A percentile compares a stretch with the other conserved stretches of the same genome.
phyloP scores from a whole-genome alignment of 2,888 invertebrate species.

The Alentia gelatinosa region DNA sequence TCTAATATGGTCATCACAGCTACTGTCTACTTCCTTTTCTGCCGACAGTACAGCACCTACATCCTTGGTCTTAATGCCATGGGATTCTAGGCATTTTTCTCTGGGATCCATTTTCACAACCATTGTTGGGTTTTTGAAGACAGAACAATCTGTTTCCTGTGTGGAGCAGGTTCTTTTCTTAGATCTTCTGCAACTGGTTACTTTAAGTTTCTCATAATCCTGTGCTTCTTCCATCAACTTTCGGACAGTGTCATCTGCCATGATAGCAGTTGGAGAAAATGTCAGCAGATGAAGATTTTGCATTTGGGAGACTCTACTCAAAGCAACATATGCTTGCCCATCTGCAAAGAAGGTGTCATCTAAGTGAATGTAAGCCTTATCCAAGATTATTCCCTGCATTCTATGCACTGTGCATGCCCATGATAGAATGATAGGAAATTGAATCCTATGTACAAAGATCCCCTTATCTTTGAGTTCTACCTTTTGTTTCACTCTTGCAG shows the following conservation, averaged over 20 bases:
- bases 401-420: slow-evolving; percentile 3
- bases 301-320: background rate
- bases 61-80: background rate
- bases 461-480: background rate
- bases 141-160: background rate
- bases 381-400: background rate
- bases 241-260: background rate
- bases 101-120: background rate
- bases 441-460: background rate
- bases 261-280: background rate
- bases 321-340: background rate
- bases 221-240: background rate
- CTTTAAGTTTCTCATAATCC: background rate
- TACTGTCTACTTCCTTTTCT: background rate
- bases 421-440: background rate
- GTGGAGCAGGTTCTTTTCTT: background rate
- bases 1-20: no score
- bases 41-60: background rate
- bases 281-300: background rate
- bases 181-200: background rate
- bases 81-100: background rate
- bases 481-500: background rate
- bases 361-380: background rate
- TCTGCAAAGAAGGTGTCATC: slow-evolving; percentile 1
- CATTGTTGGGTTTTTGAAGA: no score